Evolutionary conservation across 2,113 vertebrate species (phyloP), one percentile per base, ranked within the genome.

Genomic region (Eulemur macaco): DNA sequence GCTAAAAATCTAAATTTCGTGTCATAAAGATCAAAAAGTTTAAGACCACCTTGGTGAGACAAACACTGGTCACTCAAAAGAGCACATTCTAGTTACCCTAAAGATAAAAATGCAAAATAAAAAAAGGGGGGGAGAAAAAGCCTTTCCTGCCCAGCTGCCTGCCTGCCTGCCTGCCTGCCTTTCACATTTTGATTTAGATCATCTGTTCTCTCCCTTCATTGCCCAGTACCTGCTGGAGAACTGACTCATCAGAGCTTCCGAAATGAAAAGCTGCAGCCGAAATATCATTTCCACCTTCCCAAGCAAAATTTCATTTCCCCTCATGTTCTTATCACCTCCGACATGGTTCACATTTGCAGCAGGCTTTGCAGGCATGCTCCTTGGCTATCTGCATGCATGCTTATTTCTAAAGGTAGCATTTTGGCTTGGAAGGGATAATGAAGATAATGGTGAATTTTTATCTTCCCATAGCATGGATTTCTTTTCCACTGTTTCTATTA

Each of bases 231-330:
- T 8, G 31, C 87, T 92, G 66, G 83, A 97, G 73, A 66, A 68
- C 74, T 85, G 91, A 93, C 83, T 95, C 94, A 94, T 92, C 91
- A 69, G 86, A 86, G 95, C 81, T 15, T 45, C 64, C 58, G 50
- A 73, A 68, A 76, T 15, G 37, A 78, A 81, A 76, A 92, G 64
- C 56, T 11, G 52, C 77, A 56, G 74, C 89, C 91, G 29, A 95
- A 92, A 92, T 95, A 86, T 91, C 94, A 68, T 42, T 66, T 93
- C 60, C 71, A 77, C 80, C 66, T 94, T 96, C 60, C 60, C 71
- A 45, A 66, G 77, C 89, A 91, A 68, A 80, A 56, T 66, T 86
- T 37, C 77, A 58, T 56, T 82, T 96, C 56, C 88, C 87, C 42
- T 42, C 31, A 31, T 64, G 66, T 92, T 86, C 86, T 45, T 15